Evolutionary conservation across 2,797 vertebrate species (phyloP), one percentile per base, ranked within the genome.

Genomic region (Gambusia yucatana): DNA sequence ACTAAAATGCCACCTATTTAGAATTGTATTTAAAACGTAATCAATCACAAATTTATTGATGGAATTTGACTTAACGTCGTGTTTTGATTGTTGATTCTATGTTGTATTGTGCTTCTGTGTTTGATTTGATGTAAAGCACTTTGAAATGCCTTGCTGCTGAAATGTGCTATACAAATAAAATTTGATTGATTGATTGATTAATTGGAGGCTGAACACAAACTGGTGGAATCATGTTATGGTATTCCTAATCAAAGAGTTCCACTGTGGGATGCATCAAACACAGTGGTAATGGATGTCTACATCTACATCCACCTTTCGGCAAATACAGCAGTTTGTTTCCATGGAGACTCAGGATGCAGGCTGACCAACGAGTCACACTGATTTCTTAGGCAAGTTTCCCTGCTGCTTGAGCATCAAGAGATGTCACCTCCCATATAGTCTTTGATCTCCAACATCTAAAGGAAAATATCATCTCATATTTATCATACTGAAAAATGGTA

Each of bases 381-480:
- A 71, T 46, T 28, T 71, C 13, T 71, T 8, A 9, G n/a, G 67
- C 25, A 46, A n/a, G 41, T 71, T 71, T 46, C 67, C 67, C 67
- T 71, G 67, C 17, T 48, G 44, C 9, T 36, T 30, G 14, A 47
- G 13, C 41, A 59, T 28, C 36, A 43, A 28, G 55, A 20, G 30
- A 75, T 30, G 14, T 25, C 16, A 61, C 43, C 13, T 71, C 25
- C 67, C 41, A 71, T 14, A 14, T 17, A 20, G 11, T 44, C 67
- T 71, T 16, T 71, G n/a, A 71, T 71, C 41, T 30, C n/a, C 43
- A n/a, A 17, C 41, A 71, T 71, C 67, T 71, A 4, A 46, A 71
- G 43, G 43, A 46, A 71, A 16, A 71, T 8, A 25, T n/a, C 25
- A 16, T 28, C 6, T 44, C 13, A 46, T 71, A 46, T 46, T 71